Evolutionary conservation across 2,113 vertebrate genomes (phyloP).

Genomic region (Odontophorus gujanensis): DNA sequence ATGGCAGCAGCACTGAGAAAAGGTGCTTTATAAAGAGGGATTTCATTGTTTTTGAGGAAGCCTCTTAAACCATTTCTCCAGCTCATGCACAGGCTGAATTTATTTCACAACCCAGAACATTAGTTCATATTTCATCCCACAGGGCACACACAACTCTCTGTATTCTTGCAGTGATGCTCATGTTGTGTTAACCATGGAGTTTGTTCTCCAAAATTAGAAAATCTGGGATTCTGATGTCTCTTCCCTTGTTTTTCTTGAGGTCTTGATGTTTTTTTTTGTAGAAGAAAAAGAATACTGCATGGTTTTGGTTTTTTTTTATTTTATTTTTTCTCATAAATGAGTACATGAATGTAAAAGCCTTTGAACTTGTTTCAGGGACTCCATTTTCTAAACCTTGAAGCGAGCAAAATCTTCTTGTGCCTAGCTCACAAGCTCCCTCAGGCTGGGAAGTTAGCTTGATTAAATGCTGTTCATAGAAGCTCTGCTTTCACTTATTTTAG

Average conservation of each 20-base stretch:
- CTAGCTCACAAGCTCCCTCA: not conserved
- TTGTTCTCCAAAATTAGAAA: not conserved
- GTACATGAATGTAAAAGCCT: not conserved
- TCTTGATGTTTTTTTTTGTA: not conserved
- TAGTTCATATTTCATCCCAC: not conserved
- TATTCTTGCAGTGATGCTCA: not conserved
- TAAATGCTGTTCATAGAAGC: not conserved
- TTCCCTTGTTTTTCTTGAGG: not conserved
- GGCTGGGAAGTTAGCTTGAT: not conserved
- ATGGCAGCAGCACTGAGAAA: not conserved
- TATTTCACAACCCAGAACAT: not conserved
- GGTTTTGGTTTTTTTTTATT: no score
- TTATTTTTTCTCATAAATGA: not conserved
- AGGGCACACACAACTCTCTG: not conserved
- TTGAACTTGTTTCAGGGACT: not conserved
- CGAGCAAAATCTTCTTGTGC: not conserved
- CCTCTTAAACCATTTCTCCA: not conserved
- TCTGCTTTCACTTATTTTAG: not conserved
- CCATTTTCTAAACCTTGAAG: not conserved
- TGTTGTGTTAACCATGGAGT: not conserved
- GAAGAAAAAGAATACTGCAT: not conserved
- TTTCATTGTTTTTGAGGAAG: rapidly evolving
- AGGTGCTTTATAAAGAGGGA: not conserved
- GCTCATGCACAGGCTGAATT: not conserved
- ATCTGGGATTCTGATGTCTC: not conserved